Base-by-base conservation (phyloP, 1,140 invertebrate genomes). In the Drosophila parabipectinata region DNA sequence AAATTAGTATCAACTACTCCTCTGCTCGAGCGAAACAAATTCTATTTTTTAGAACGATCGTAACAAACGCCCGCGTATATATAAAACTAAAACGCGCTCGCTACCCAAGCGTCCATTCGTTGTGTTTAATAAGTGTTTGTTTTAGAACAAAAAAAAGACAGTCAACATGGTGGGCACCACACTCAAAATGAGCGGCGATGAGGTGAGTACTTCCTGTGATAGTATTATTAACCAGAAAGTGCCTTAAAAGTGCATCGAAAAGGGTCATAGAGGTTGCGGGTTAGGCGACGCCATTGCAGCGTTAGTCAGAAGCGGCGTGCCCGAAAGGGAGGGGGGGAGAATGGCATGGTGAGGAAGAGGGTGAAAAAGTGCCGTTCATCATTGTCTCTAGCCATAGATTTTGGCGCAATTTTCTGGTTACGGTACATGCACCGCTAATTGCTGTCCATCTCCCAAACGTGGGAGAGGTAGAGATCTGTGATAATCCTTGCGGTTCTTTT, bases 91-190 rank as follows among this genome's bases (percentile, higher is more conserved):
- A 67, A 54, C 28, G 7, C 30, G 28, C 28, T 50, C 1, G 32
- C 21, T 5, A 30, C 10, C 26, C 45, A 68, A 69, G 63, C 50
- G 50, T 48, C 63, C 34, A n/a, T 39, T 24, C 51, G 10, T 18
- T 39, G 62, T 69, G 51, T 57, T 56, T 21, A 47, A 50, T 5
- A 39, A 28, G 30, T 69, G 52, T 69, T 47, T 69, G 41, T 69
- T 21, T 18, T 55, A 12, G 15, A 10, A 69, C 26, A 44, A 59
- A 1, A 47, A 47, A 18, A 34, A 37, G 55, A 12, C 41, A 14
- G 58, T 51, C 53, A 84, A 84, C 51, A 90, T 90, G 85, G 75
- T 76, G 68, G 78, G 80, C 59, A 77, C 80, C 45, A 69, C 74
- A 14, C 14, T 76, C 6, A 81, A 85, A 82, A 67, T 90, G 75